Evolutionary conservation across 35 echinoderm and acorn worm species (phyloP), one percentile per base, ranked within the genome.

Genomic region (Anneissia japonica): DNA sequence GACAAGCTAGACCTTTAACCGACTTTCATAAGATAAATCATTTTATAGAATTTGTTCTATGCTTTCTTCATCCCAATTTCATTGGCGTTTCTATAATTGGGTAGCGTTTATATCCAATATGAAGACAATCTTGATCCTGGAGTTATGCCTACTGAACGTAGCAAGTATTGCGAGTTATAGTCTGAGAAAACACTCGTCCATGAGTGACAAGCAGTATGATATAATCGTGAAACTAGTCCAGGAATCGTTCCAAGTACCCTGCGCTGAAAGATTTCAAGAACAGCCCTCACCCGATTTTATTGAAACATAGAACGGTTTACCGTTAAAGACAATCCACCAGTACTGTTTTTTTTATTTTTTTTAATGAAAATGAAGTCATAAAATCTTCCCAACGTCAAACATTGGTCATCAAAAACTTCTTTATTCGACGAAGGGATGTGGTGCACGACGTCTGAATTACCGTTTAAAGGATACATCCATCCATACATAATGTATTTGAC

Each of bases 161-260:
- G 31, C 23, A 38, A 79, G 12, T 79, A 31, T 79, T 35, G 12
- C 32, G 17, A 26, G 10, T 26, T 13, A 31, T 38, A 31, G 76
- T 32, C 5, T 31, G 6, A 14, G 76, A 79, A 35, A 82, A 82
- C 13, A 10, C 28, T 82, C 80, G 17, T 9, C 80, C 3, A 46
- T 82, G 80, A 46, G 37, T 46, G 80, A 82, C 28, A 38, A 40
- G 13, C 31, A 31, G 38, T 82, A 82, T 45, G 80, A 82, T 4
- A 31, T 46, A 5, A 38, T 82, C 19, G 35, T 82, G 36, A 82
- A 82, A 82, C 30, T 82, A 31, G 29, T 46, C 31, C 35, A 82
- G 30, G 80, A 37, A 28, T 28, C 4, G 5, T 82, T 43, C 30
- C 30, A 40, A 21, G 37, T 82, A 35, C 35, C 80, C 3, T 38